These are phyloP conservation scores for Leptinotarsa haldemani DNA, from an alignment of 2,888 invertebrate genomes.

Conservation along the genomic window DNA sequence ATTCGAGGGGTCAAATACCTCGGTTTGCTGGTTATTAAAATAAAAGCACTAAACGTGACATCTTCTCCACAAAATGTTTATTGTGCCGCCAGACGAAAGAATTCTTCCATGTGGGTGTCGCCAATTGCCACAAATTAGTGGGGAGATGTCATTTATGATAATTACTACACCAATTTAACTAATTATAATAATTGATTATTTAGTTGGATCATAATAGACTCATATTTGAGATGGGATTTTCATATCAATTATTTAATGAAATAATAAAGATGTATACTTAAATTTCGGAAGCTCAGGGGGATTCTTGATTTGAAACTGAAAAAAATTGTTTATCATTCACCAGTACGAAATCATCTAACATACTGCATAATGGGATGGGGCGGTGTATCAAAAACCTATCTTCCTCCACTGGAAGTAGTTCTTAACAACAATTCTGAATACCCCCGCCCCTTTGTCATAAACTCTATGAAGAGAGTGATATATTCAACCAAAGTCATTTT, in stretches of 20 bases:
- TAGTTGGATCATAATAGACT: not conserved
- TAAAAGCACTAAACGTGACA: constrained; percentile 1
- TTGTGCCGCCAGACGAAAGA: constrained; percentile 23
- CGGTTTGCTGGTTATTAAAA: constrained; percentile 18
- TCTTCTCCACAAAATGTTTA: constrained; percentile 22
- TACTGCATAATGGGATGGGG: no score
- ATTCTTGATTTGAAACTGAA: no score
- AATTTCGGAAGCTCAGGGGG: no score
- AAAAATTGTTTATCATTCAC: no score
- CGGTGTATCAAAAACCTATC: no score
- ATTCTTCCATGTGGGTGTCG: constrained; percentile 21
- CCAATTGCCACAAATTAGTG: constrained; percentile 25
- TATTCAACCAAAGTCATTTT: no score
- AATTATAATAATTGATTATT: not conserved
- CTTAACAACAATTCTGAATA: no score
- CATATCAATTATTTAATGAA: not conserved
- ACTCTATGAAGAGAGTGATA: no score
- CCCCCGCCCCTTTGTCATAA: no score
- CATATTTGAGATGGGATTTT: no score
- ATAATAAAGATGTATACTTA: not conserved
- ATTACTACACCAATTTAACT: constrained; percentile 13
- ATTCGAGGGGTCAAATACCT: constrained; percentile 21
- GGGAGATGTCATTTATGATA: constrained; percentile 15
- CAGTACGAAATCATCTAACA: no score
- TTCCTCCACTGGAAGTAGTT: no score